Base-by-base conservation (phyloP, 2,113 vertebrate genomes). In the Grammatotria lemairii region DNA sequence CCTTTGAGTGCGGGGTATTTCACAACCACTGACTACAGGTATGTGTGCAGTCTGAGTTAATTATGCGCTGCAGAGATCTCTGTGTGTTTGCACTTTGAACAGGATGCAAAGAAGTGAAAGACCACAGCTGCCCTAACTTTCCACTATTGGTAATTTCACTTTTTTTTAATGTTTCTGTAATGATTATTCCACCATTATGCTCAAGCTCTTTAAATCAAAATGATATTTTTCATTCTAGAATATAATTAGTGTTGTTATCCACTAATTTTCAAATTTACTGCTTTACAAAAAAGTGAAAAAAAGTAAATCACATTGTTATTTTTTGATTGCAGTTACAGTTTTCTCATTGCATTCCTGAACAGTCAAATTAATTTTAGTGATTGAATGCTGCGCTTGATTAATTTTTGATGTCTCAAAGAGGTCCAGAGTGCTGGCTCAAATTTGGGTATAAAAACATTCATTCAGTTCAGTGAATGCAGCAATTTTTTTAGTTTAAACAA, bases 201-300 rank as follows among this genome's bases (percentile, higher is more conserved):
- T 14, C 63, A 40, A 68, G 3, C n/a, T 68, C 19, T 68, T 14
- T 3, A 40, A 40, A 40, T 68, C 35, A 40, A 68, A 68, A 9
- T 0, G 0, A 40, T 40, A 21, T 68, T 40, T 40, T 40, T 68
- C 19, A 68, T 68, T 21, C 0, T 40, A 68, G 11, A 68, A 68
- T 68, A 40, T 0, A 68, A 40, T 68, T 68, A 6, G 33, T 40
- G 63, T 40, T 68, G n/a, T 68, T 68, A 40, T 6, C 35, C 63
- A 40, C 11, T 40, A 68, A 40, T 68, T 40, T 40, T 40, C 5
- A 68, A 68, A 40, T 68, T 40, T 40, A 68, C 63, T 21, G 63
- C 11, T 23, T 68, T 68, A 21, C 63, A 21, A 40, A 68, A 40
- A 68, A 13, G 33, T 7, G 1, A 1, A 68, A 13, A 65, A 40